These are phyloP conservation scores for Chydorus sphaericus DNA, from an alignment of 2,888 invertebrate genomes.

Conservation along the genomic window DNA sequence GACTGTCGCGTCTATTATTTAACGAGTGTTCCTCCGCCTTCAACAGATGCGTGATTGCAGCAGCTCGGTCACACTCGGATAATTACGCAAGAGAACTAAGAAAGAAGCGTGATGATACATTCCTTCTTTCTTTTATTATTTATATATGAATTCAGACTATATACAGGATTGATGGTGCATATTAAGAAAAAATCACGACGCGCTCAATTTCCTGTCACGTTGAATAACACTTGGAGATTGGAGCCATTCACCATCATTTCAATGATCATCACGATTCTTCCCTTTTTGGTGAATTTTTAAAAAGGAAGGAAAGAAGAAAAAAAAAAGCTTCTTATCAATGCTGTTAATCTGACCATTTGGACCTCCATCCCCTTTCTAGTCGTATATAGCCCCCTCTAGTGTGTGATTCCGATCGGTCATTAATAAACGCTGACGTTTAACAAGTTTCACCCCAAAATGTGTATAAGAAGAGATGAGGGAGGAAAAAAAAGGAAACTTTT, in stretches of 20 bases:
- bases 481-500: neutral
- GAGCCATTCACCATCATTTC: neutral
- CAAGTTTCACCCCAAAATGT: neutral
- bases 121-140: neutral
- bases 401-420: conserved; percentile 9
- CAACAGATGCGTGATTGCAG: neutral
- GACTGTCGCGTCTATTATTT: conserved; percentile 1
- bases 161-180: conserved; percentile 5
- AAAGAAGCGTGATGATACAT: conserved; percentile 4
- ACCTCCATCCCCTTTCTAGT: neutral
- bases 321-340: neutral
- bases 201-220: conserved; percentile 7
- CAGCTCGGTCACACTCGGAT: neutral
- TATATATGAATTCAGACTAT: too few species aligned
- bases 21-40: neutral
- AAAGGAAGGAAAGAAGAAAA: neutral
- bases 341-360: conserved; percentile 2
- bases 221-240: conserved; percentile 4
- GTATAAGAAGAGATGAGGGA: neutral
- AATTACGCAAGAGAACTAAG: too few species aligned
- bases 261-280: neutral
- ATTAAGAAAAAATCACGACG: neutral
- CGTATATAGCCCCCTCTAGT: neutral
- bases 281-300: neutral
- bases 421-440: conserved; percentile 11